Conservation (phyloP, 1,140 invertebrate genomes). For the Drosophila nigromelanica region DNA sequence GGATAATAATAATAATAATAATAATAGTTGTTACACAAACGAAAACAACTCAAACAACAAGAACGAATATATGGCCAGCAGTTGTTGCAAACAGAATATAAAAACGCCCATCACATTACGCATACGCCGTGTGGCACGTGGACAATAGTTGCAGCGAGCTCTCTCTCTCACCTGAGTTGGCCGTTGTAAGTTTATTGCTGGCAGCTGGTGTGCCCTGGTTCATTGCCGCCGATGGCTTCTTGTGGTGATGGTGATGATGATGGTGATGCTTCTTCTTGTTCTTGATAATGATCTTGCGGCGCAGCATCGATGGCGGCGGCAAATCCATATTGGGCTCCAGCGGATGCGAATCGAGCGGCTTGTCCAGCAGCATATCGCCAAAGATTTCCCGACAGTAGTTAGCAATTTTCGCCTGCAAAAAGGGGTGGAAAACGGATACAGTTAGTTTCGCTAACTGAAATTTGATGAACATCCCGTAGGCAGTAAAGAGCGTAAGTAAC, state of each 20-base stretch:
- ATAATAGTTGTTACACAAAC: constrained; percentile 9
- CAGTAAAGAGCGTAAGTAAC: constrained; percentile 14
- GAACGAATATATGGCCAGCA: too few relatives aligned
- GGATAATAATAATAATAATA: not conserved
- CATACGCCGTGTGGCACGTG: constrained; percentile 23
- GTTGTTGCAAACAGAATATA: constrained; percentile 26
- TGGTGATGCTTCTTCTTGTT: constrained; percentile 99
- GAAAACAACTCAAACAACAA: constrained; percentile 32
- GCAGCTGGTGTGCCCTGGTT: constrained; percentile 57
- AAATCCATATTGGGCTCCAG: constrained; percentile 91
- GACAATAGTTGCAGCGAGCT: not conserved
- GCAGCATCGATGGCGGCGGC: constrained; percentile 93
- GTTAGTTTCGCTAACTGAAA: constrained; percentile 48
- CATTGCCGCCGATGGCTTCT: constrained; percentile 58
- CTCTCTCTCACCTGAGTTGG: constrained; percentile 77
- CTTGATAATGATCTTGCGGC: constrained; percentile 98
- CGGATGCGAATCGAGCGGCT: constrained; percentile 93
- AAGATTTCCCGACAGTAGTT: constrained; percentile 98
- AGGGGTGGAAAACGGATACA: not conserved
- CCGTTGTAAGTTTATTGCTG: constrained; percentile 73
- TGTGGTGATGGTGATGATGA: constrained; percentile 88
- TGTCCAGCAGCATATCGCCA: constrained; percentile 96
- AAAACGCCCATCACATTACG: constrained; percentile 22
- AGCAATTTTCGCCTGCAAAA: constrained; percentile 95
- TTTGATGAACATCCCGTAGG: constrained; percentile 43